Evolutionary conservation across 2,113 vertebrate genomes (phyloP), one percentile per base, ranked within the genome.

Genomic region (Delphinus delphis): DNA sequence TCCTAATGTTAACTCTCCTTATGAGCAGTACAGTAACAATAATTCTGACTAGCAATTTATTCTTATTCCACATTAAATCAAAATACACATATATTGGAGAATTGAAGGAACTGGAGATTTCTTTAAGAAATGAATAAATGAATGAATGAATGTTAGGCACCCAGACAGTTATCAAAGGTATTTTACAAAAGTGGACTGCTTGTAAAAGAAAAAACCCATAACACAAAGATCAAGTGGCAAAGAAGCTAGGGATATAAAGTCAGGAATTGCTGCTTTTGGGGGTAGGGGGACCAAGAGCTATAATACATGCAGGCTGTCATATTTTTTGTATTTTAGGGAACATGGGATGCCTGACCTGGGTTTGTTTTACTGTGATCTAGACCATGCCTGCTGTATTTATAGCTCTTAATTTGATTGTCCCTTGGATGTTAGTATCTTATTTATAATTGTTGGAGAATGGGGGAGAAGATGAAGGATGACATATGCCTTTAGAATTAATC

Each of bases 401-500:
- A 6, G 0, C 82, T 89, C 95, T 98, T 97, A 97, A 98, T 98
- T 98, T 98, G 97, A 97, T 65, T 23, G 28, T 68, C 44, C 36
- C 85, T 92, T 80, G 86, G 95, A 97, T 33, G 62, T 81, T 38
- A n/a, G 80, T 88, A 80, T 97, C 88, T 91, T 1, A 25, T 97
- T 97, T 96, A 88, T 96, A 95, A 96, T 90, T 98, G 71, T 96
- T 97, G 85, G 88, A 97, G 90, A 97, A 93, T 96, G 87, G 15
- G 73, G 26, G 60, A 74, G 94, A 96, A 85, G 84, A 98, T 95
- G 95, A 98, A 98, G 92, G 62, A 98, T 47, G 97, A 85, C 97
- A 95, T 95, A 95, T 97, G 97, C 53, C 90, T 98, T 96, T 83
- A 84, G 86, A 97, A 98, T 98, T 85, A 97, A 89, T 84, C 96